Base-by-base conservation (phyloP, 1,140 invertebrate species). In the Drosophila oshimai region DNA sequence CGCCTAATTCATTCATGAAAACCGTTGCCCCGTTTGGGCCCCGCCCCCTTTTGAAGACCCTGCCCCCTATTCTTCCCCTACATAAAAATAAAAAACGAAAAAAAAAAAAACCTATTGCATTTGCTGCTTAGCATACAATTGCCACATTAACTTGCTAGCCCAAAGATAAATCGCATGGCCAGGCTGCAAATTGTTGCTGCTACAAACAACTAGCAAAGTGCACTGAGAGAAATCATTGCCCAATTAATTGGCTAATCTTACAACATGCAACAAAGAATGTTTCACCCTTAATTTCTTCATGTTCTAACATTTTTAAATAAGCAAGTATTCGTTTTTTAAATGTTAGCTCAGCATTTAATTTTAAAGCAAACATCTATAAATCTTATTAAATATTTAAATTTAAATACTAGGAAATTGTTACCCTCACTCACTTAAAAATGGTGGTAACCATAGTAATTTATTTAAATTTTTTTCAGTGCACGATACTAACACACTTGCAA, bases 81-180 rank as follows among this genome's bases (percentile, higher is more conserved):
- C 13, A 26, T 18, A 41, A 46, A 41, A 6, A 9, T 4, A 17
- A 24, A 13, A 39, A 31, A 53, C 44, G 24, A 17, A 29, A 6
- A n/a, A 4, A 28, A 28, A 22, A 36, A 39, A 42, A 34, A 29
- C 44, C 37, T 55, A 22, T 70, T 57, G 55, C 58, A 55, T 44
- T 57, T 74, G 74, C 80, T 86, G 81, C 81, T 86, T 86, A 86
- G 81, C 81, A 86, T 86, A 86, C 81, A 86, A 86, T 86, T 86
- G 81, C 81, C 81, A 86, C 81, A 86, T 86, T 86, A 87, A 87
- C 83, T 86, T 84, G 80, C 80, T 80, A 80, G 58, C 50, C 80
- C 61, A 87, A 74, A 86, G 81, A 86, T 81, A 86, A 86, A 86
- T 86, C 75, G 80, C 77, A 49, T 57, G 64, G 72, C 71, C 73